A percentile compares a stretch with the other conserved stretches of the same genome.
Conservation (phyloP, 1,140 invertebrate genomes). For the Phymastichus coffea region DNA sequence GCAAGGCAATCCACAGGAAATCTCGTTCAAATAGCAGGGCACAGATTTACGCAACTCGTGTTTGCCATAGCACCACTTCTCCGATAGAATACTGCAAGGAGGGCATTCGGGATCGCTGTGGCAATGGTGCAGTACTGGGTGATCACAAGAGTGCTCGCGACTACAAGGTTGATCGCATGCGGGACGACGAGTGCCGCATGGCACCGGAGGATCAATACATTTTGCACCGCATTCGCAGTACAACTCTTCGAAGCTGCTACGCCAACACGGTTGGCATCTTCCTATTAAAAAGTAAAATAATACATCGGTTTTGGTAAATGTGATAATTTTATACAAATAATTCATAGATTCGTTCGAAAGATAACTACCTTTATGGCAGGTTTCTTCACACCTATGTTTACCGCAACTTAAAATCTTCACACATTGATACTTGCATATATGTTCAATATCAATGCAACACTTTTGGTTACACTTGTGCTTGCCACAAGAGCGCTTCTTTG, state of each 20-base stretch:
- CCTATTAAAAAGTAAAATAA: too few relatives aligned
- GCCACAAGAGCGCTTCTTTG: slow-evolving; percentile 82
- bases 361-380: slow-evolving; percentile 76
- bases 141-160: slow-evolving; percentile 76
- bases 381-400: slow-evolving; percentile 81
- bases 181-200: slow-evolving; percentile 85
- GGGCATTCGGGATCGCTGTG: slow-evolving; percentile 76
- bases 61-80: slow-evolving; percentile 83
- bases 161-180: slow-evolving; percentile 76
- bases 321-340: too few relatives aligned
- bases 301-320: too few relatives aligned
- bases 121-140: slow-evolving; percentile 77
- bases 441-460: slow-evolving; percentile 85
- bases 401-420: slow-evolving; percentile 81
- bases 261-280: slow-evolving; percentile 80
- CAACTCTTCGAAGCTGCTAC: slow-evolving; percentile 88
- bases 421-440: slow-evolving; percentile 82
- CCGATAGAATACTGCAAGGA: slow-evolving; percentile 88
- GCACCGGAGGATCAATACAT: slow-evolving; percentile 85
- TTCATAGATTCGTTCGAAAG: too few relatives aligned
- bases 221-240: slow-evolving; percentile 87
- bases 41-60: slow-evolving; percentile 88
- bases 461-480: slow-evolving; percentile 85
- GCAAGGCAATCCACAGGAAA: slow-evolving; percentile 89
- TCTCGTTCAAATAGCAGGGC: slow-evolving; percentile 82